Base-by-base conservation (phyloP, 1,140 invertebrate genomes). In the Drosophila mojavensis region DNA sequence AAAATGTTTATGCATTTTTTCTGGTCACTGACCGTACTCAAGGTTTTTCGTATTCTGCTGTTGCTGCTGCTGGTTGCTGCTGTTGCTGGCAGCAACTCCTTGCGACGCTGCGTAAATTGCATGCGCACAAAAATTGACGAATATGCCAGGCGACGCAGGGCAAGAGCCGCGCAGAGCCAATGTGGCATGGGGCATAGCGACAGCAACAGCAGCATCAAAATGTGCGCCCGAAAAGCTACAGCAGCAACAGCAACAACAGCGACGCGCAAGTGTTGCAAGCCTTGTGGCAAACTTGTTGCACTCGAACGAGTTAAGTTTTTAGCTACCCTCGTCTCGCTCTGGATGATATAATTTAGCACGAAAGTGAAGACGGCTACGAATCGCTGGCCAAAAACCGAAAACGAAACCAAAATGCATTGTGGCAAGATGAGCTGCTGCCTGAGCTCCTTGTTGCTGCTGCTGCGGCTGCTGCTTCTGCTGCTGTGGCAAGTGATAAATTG, bases 1-100 rank as follows among this genome's bases (percentile, higher is more conserved):
- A 89, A 88, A 89, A 88, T 88, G 84, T 88, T 88, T 88, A 88
- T 88, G 84, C 84, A 88, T 88, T 88, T 88, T 86, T 88, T 89
- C 67, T 88, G 84, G 84, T 88, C 84, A 89, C 84, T 88, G 84
- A 88, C 84, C 84, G 84, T 89, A 89, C 84, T 89, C 84, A 88
- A 88, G 84, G 84, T 89, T 88, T 88, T 88, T 88, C 84, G 84
- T 88, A 88, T 88, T 89, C 79, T 88, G 79, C 50, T 17, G 51
- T 41, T 56, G 41, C 26, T 28, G 26, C 39, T 48, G 63, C 36
- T 28, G 39, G 26, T 26, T 48, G 63, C 36, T 28, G 39, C 41
- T 26, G 43, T 24, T 30, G 20, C 20, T 45, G 26, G 43, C 64
- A 48, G 55, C 69, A 53, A 67, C 78, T 82, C 71, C 83, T 79